Evolutionary conservation across 2,888 invertebrate species (phyloP).

Genomic region (Cantharis lateralis): DNA sequence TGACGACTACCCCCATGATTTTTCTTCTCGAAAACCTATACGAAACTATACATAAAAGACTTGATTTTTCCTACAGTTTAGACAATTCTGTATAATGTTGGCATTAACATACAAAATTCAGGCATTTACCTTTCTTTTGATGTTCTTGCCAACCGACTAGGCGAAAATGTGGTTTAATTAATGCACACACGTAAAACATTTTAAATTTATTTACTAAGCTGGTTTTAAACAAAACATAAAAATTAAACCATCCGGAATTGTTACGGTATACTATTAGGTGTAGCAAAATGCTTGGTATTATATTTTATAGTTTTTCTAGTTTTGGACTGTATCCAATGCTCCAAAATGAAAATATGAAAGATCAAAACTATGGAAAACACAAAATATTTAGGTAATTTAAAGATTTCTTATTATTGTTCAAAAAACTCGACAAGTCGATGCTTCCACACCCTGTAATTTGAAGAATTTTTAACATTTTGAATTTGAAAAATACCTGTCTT

Average conservation of each 20-base stretch:
- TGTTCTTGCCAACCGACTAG: conserved; percentile 28
- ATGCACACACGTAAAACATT: conserved; percentile 26
- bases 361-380: background rate
- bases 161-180: conserved; percentile 25
- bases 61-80: background rate
- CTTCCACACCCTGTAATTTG: background rate
- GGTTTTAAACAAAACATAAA: conserved; percentile 1
- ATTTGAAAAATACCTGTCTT: too few species aligned
- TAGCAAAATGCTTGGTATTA: background rate
- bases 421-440: background rate
- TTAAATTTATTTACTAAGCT: conserved; percentile 20
- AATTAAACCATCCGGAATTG: background rate
- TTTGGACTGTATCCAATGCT: background rate
- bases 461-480: too few species aligned
- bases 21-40: background rate
- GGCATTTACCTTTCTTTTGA: conserved; percentile 30
- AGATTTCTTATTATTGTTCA: background rate
- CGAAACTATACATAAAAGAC: background rate
- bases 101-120: conserved; percentile 24
- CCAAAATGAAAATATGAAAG: background rate
- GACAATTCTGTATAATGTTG: conserved; percentile 2
- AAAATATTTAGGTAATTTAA: background rate
- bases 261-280: background rate
- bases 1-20: background rate
- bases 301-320: background rate